Percentiles rank a stretch among this genome's conserved stretches.
Conservation (phyloP, 1,140 invertebrate genomes). For the Lordiphosa clarofinis region DNA sequence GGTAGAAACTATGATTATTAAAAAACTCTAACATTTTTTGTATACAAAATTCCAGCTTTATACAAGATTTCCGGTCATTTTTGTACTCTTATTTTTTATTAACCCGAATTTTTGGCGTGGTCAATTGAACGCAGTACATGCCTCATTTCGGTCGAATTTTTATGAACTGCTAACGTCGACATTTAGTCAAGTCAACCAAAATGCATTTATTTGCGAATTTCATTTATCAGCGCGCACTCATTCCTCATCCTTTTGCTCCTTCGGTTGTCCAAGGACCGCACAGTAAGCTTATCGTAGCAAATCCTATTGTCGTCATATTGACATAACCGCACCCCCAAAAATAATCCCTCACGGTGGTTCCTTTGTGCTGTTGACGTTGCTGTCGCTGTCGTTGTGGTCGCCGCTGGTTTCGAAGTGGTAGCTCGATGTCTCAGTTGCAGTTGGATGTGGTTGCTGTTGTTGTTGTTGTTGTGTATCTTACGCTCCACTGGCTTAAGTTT, state of each 20-base stretch:
- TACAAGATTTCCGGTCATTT: too few relatives aligned
- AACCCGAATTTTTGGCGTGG: neutral
- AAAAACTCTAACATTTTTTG: too few relatives aligned
- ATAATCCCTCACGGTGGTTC: constrained; percentile 28
- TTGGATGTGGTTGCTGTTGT: constrained; percentile 13
- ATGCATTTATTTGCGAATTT: constrained; percentile 73
- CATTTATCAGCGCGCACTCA: constrained; percentile 56
- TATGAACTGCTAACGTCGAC: constrained; percentile 24
- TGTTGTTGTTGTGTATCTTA: constrained; percentile 55
- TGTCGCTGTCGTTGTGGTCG: constrained; percentile 37
- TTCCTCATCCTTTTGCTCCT: too few relatives aligned
- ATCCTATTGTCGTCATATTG: constrained; percentile 76
- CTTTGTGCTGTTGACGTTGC: constrained; percentile 43
- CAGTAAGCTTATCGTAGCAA: constrained; percentile 63
- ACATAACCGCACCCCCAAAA: constrained; percentile 65
- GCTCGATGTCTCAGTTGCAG: constrained; percentile 20
- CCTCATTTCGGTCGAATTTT: constrained; percentile 11
- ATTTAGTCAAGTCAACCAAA: constrained; percentile 3
- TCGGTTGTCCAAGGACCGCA: constrained; percentile 8
- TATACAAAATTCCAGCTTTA: too few relatives aligned
- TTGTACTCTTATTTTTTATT: neutral
- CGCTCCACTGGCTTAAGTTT: constrained; percentile 68
- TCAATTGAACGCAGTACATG: too few relatives aligned
- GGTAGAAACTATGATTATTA: too few relatives aligned
- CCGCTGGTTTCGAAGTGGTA: constrained; percentile 13